phyloP scores from a whole-genome alignment of 2,113 vertebrate species.

The Aptenodytes forsteri region DNA sequence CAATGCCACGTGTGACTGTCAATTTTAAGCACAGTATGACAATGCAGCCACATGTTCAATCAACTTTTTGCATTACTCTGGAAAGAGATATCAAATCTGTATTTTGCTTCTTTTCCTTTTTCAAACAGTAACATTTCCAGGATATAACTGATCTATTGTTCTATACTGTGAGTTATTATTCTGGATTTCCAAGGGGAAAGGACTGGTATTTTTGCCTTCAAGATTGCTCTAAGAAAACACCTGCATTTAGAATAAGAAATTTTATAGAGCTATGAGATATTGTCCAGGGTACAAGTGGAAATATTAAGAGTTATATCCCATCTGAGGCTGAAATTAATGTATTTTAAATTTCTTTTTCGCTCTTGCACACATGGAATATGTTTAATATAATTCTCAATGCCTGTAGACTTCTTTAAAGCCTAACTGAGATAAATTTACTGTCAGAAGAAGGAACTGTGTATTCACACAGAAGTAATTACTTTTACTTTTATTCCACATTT shows the following conservation, averaged over 20 bases:
- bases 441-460: conserved; percentile 2
- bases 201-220: background rate
- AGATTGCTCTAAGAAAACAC: conserved; percentile 16
- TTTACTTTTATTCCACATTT: background rate
- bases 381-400: conserved; percentile 21
- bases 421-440: conserved; percentile 11
- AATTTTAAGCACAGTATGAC: background rate
- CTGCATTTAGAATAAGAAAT: conserved; percentile 19
- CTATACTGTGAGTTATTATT: background rate
- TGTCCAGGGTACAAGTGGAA: conserved; percentile 10
- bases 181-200: conserved; percentile 10
- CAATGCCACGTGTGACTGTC: background rate
- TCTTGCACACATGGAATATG: conserved; percentile 29
- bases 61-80: background rate
- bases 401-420: background rate
- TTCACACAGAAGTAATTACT: conserved; percentile 7
- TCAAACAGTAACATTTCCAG: background rate
- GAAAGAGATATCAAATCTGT: background rate
- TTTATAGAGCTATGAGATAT: conserved; percentile 5
- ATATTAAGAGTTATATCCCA: conserved; percentile 33
- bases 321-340: background rate
- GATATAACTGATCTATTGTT: background rate
- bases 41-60: background rate
- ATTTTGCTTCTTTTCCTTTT: background rate
- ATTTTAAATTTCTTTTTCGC: conserved; percentile 4